Conservation (phyloP, 2,888 invertebrate species). For the Coremacera marginata region DNA sequence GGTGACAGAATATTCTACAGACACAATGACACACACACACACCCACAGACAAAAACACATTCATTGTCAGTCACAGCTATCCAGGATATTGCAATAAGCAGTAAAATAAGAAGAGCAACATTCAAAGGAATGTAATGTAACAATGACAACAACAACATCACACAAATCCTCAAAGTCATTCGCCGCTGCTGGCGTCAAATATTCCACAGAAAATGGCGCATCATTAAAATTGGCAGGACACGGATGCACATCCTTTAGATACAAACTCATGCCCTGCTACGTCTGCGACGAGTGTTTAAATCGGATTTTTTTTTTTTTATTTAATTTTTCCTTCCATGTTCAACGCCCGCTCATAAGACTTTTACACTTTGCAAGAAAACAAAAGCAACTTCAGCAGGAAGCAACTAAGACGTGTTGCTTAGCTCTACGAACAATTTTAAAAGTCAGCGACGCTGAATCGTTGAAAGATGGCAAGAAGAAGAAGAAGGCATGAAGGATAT, state of each 20-base stretch:
- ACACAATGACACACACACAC: background rate
- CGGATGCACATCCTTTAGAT: background rate
- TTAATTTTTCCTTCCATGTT: background rate
- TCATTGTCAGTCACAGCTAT: background rate
- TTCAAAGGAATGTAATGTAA: background rate
- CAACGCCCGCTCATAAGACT: background rate
- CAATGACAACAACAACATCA: background rate
- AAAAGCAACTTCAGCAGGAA: background rate
- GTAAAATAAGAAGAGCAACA: background rate
- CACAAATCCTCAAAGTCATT: background rate
- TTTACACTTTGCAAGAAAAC: background rate
- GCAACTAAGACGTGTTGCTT: background rate
- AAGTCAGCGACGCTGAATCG: background rate
- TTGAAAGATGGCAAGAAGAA: background rate
- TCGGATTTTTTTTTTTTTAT: too few relatives aligned
- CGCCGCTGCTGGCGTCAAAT: conserved; percentile 8
- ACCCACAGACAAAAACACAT: background rate
- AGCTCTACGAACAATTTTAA: background rate
- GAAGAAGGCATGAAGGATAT: too few relatives aligned
- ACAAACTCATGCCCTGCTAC: background rate
- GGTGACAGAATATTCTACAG: too few relatives aligned
- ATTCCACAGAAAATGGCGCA: background rate
- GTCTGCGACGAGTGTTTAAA: background rate
- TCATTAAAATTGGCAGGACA: conserved; percentile 22
- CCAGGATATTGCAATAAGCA: background rate